These are phyloP conservation scores for Xestia sexstrigata DNA, from an alignment of 2,888 invertebrate species.

Conservation along the genomic window DNA sequence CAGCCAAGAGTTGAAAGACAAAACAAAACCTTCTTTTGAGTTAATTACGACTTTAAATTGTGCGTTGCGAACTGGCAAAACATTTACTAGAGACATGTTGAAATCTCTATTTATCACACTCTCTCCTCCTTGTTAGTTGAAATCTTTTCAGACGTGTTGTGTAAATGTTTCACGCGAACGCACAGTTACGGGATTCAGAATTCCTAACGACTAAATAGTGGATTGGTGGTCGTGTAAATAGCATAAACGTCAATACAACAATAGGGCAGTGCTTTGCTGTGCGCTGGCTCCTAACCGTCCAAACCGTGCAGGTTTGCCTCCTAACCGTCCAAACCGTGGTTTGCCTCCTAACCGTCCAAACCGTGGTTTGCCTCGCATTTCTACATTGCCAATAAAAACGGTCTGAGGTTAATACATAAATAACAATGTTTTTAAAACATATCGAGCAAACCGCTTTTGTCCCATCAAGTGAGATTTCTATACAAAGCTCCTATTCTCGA, in stretches of 20 bases:
- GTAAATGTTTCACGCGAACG: neutral
- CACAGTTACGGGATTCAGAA: neutral
- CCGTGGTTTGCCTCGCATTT: slow-evolving; percentile 13
- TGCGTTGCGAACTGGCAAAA: no score
- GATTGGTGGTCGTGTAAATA: no score
- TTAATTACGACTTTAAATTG: no score
- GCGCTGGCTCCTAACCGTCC: neutral
- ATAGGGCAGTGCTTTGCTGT: slow-evolving; percentile 4
- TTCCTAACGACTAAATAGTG: no score
- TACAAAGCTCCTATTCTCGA: neutral
- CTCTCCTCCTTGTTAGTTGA: neutral
- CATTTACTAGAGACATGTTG: no score
- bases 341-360: neutral
- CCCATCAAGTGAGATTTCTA: neutral
- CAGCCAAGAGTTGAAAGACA: neutral
- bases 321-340: neutral
- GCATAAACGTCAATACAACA: slow-evolving; percentile 17
- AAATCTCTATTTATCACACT: no score
- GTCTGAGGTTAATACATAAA: neutral
- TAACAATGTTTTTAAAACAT: neutral
- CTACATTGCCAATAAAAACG: slow-evolving; percentile 12
- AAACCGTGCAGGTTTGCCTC: slow-evolving; percentile 7
- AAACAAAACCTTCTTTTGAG: neutral
- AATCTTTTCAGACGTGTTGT: neutral
- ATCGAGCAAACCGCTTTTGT: neutral